Evolutionary conservation across 2,113 vertebrate species (phyloP), one percentile per base, ranked within the genome.

Genomic region (Mesitornis unicolor): DNA sequence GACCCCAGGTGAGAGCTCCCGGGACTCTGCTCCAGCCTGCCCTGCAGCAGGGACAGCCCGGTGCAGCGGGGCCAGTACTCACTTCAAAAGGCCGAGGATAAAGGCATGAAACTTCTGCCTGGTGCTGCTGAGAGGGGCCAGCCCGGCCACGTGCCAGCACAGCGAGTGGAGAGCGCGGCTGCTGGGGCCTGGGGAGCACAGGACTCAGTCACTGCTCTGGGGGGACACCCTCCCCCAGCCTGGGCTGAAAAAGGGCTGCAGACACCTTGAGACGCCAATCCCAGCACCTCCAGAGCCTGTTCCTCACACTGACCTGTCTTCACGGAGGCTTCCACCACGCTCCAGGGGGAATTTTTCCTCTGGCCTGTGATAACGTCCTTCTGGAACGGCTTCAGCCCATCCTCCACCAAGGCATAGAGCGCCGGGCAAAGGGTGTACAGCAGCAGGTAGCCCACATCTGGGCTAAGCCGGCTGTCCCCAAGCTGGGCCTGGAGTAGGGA

Each of bases 341-440:
- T 98, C 99, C 99, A 99, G 45, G 99, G 98, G 14, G 99, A 99
- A 63, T 98, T 99, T 59, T 98, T 98, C 93, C 99, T 98, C 95
- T 99, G 98, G 82, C 99, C 99, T 4, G 99, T 98, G 92, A 99
- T 99, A 21, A 99, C 96, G 73, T 99, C 99, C 97, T 99, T 99
- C 98, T 99, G 99, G 97, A 99, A 99, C 0, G 99, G 99, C 96
- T 99, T 99, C 83, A 99, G 97, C 56, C 99, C 99, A 0, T 99
- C 99, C 2, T 98, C 98, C 97, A 99, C 98, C 97, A 99, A 71
- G 84, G 96, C 97, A 14, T 98, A 98, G 82, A 99, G 98, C 3
- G 99, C 99, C 0, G 99, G 99, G 95, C 99, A 99, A 53, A 99
- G 98, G 36, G 98, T 98, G 96, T 98, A 98, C 98, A 99, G 98